A percentile compares a stretch with the other conserved stretches of the same genome.
Conservation (phyloP, 1,140 invertebrate species). For the Scylla paramamosain region DNA sequence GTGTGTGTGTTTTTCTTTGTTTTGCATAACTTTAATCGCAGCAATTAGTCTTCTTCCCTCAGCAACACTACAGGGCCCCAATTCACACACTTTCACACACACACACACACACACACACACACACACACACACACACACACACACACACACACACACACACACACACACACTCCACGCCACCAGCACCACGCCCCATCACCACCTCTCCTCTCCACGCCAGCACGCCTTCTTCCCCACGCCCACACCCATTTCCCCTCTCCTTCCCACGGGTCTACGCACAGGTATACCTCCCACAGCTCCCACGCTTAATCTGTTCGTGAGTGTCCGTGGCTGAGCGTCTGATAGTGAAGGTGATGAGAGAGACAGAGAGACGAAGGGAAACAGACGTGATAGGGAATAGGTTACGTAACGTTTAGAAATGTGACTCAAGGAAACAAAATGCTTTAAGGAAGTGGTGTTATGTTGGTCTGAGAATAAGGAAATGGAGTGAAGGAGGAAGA, state of each 20-base stretch:
- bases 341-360: conserved; percentile 13
- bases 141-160: too few relatives aligned
- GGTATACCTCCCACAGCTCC: not conserved
- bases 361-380: not conserved
- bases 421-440: too few relatives aligned
- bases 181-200: not conserved
- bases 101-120: too few relatives aligned
- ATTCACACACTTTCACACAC: not conserved
- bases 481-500: not conserved
- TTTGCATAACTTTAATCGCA: not conserved
- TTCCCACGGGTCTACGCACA: not conserved
- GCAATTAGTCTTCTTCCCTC: not conserved
- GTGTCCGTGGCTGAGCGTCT: not conserved
- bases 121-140: too few relatives aligned
- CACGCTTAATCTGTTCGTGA: not conserved
- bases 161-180: not conserved
- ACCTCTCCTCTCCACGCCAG: not conserved
- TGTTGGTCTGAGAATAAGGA: not conserved
- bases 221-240: not conserved
- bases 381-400: not conserved
- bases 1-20: not conserved
- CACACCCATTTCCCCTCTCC: not conserved
- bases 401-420: not conserved
- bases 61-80: not conserved
- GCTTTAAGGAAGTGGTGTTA: not conserved